Evolutionary conservation across 2,888 invertebrate genomes (phyloP).

Genomic region (Macaria liturata): DNA sequence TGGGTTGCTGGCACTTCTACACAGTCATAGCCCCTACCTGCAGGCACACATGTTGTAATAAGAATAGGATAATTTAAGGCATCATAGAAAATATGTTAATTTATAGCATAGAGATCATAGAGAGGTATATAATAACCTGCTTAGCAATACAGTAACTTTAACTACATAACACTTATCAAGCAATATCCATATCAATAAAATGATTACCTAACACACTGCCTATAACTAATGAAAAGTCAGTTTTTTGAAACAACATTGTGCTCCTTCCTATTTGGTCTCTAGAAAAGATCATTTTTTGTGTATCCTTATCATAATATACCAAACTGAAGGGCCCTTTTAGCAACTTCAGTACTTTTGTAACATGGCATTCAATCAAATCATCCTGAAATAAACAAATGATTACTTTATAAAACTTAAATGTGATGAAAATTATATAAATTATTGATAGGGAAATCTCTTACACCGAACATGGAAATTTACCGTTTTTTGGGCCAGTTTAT

Average conservation of each 20-base stretch:
- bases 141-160: no score
- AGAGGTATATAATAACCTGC: no score
- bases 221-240: slow-evolving; percentile 63
- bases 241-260: slow-evolving; percentile 87
- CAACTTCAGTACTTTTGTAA: slow-evolving; percentile 75
- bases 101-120: no score
- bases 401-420: no score
- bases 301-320: slow-evolving; percentile 86
- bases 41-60: slow-evolving; percentile 10
- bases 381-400: slow-evolving; percentile 35
- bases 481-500: slow-evolving; percentile 47
- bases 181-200: not conserved
- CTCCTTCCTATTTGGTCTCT: slow-evolving; percentile 94
- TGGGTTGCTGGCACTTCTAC: slow-evolving; percentile 86
- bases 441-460: no score
- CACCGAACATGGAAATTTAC: slow-evolving; percentile 24
- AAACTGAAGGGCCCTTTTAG: slow-evolving; percentile 94
- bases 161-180: no score
- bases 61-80: no score
- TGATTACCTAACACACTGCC: slow-evolving; percentile 80
- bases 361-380: slow-evolving; percentile 42
- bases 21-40: slow-evolving; percentile 68
- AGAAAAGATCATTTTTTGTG: slow-evolving; percentile 88
- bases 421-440: not conserved
- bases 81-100: no score